Percentiles rank a stretch among this genome's conserved stretches.
Evolutionary conservation across 2,888 invertebrate species (phyloP).

Genomic region (Flexamia atlantica): DNA sequence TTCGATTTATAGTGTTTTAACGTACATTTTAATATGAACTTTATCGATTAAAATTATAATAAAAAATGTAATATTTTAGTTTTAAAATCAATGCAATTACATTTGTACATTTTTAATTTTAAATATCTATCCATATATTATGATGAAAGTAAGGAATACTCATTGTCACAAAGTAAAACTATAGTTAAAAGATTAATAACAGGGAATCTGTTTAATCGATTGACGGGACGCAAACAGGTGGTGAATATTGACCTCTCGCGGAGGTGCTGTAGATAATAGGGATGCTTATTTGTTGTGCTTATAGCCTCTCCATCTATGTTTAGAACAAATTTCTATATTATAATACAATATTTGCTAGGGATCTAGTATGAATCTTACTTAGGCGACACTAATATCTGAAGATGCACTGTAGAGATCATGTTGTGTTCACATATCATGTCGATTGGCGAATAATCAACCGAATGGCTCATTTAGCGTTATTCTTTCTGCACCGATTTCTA

Average conservation of each 20-base stretch:
- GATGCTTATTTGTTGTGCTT: constrained; percentile 62
- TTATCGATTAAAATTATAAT: background rate
- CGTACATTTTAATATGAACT: background rate
- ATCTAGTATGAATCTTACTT: constrained; percentile 52
- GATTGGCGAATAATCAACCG: constrained; percentile 39
- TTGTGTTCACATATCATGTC: constrained; percentile 58
- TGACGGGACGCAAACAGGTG: background rate
- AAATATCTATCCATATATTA: background rate
- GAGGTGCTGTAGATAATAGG: constrained; percentile 63
- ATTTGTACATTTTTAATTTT: background rate
- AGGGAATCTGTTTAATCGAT: background rate
- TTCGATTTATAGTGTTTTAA: constrained; percentile 1
- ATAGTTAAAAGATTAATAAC: constrained; percentile 40
- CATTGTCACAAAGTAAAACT: constrained; percentile 1
- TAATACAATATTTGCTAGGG: constrained; percentile 58
- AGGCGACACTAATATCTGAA: constrained; percentile 56
- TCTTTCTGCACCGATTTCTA: constrained; percentile 56
- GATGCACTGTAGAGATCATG: constrained; percentile 58
- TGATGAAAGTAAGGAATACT: background rate
- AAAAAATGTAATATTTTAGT: background rate
- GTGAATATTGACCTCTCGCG: constrained; percentile 24
- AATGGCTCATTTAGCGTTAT: constrained; percentile 42
- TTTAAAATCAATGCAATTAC: background rate
- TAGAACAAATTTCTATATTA: constrained; percentile 59
- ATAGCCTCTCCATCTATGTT: constrained; percentile 61